A percentile compares a stretch with the other conserved stretches of the same genome.
These are phyloP conservation scores for Drosophila tristis DNA, from an alignment of 1,140 invertebrate genomes.

Conservation along the genomic window DNA sequence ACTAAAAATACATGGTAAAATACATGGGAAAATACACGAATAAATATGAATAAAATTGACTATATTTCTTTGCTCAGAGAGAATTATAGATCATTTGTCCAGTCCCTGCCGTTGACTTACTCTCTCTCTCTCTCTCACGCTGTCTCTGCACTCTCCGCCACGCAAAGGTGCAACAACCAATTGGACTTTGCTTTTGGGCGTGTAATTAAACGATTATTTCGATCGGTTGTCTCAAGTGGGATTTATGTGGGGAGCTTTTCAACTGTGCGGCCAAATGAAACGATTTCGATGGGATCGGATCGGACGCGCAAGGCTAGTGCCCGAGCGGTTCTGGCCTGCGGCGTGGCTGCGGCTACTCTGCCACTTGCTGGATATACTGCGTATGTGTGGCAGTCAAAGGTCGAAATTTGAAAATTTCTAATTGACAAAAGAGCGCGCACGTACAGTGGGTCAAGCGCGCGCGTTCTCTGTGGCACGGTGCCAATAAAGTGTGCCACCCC, in stretches of 20 bases:
- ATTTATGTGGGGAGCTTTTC: constrained; percentile 55
- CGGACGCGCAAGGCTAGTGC: neutral
- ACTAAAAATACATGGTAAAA: no score
- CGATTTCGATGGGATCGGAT: constrained; percentile 33
- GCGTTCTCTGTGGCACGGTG: constrained; percentile 46
- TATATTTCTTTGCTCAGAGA: no score
- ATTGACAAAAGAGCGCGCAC: constrained; percentile 60
- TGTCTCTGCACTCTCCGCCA: no score
- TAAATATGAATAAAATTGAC: no score
- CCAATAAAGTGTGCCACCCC: constrained; percentile 53
- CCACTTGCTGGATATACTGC: no score
- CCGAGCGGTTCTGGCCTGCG: neutral
- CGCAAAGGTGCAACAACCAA: constrained; percentile 32
- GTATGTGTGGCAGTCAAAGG: constrained; percentile 43
- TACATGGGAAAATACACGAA: no score
- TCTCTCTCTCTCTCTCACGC: no score
- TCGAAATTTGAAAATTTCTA: constrained; percentile 70
- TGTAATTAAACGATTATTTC: constrained; percentile 66
- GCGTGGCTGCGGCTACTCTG: neutral
- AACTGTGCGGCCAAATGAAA: constrained; percentile 53
- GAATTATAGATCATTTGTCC: no score
- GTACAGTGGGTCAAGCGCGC: constrained; percentile 58
- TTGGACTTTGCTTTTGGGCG: constrained; percentile 41
- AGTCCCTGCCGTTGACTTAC: no score
- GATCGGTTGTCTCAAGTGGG: constrained; percentile 59